These are phyloP conservation scores for Gnathonemus longibarbis DNA, from an alignment of 2,113 vertebrate species.

Conservation along the genomic window DNA sequence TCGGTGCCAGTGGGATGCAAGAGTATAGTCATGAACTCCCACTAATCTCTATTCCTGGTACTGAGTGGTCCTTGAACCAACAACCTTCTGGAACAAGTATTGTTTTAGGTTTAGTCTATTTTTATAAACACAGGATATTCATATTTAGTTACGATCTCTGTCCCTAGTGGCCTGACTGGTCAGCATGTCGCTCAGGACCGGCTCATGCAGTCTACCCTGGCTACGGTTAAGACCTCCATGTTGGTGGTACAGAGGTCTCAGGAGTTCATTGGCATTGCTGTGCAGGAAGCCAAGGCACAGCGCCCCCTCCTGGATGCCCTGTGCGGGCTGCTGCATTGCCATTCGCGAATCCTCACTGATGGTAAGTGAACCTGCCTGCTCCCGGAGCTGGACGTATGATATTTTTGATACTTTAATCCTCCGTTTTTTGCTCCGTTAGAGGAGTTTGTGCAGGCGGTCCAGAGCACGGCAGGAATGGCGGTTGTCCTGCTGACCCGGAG, in stretches of 20 bases:
- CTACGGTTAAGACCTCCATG: slow-evolving; percentile 77
- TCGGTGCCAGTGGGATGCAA: background rate
- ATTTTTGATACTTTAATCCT: background rate
- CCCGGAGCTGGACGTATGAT: background rate
- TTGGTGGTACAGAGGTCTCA: slow-evolving; percentile 74
- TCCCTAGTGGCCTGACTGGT: slow-evolving; percentile 65
- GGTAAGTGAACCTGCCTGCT: slow-evolving; percentile 56
- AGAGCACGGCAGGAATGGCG: slow-evolving; percentile 83
- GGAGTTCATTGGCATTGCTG: slow-evolving; percentile 44
- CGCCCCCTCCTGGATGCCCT: slow-evolving; percentile 59
- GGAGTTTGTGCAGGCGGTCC: slow-evolving; percentile 77
- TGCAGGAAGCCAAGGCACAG: slow-evolving; percentile 38
- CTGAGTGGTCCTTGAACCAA: background rate
- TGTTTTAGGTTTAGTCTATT: background rate
- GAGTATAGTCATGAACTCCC: background rate
- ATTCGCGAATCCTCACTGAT: slow-evolving; percentile 68
- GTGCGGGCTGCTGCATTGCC: slow-evolving; percentile 69
- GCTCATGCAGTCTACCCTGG: slow-evolving; percentile 77
- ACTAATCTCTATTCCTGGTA: background rate
- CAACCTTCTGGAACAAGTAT: background rate
- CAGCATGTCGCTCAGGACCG: slow-evolving; percentile 76
- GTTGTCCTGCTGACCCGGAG: slow-evolving; percentile 71
- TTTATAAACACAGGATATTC: background rate
- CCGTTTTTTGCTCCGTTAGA: slow-evolving; percentile 48
- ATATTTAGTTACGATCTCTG: slow-evolving; percentile 35